Evolutionary conservation across 2,797 vertebrate genomes (phyloP).

Genomic region (Garrulus glandarius): DNA sequence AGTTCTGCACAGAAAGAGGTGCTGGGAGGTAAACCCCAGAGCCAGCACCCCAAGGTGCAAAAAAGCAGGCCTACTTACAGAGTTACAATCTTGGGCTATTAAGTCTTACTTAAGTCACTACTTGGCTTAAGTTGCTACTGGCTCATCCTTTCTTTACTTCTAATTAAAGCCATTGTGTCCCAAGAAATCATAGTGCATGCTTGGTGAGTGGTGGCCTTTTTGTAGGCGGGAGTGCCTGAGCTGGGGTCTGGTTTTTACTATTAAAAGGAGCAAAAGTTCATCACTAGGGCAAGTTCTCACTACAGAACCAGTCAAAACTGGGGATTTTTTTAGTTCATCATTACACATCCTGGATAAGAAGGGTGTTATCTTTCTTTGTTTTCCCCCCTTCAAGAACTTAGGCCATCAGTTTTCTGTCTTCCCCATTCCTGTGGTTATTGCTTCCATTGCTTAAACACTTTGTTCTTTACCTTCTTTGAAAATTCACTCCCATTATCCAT

Average conservation of each 20-base stretch:
- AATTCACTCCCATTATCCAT: background rate
- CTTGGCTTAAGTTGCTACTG: background rate
- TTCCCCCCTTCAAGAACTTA: background rate
- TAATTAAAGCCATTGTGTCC: background rate
- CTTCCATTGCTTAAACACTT: background rate
- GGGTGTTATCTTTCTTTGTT: background rate
- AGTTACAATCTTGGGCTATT: background rate
- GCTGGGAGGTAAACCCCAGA: background rate
- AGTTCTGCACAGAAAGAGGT: background rate
- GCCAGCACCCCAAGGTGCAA: background rate
- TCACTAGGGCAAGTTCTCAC: background rate
- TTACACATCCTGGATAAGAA: background rate
- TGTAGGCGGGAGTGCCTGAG: background rate
- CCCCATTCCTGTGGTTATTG: background rate
- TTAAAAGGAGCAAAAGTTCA: background rate
- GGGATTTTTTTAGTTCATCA: background rate
- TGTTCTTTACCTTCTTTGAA: background rate
- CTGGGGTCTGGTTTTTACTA: background rate
- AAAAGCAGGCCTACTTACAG: background rate
- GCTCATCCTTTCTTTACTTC: background rate
- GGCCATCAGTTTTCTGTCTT: background rate
- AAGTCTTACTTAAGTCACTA: background rate
- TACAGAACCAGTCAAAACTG: background rate
- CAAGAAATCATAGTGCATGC: background rate
- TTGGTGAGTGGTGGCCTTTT: background rate